Conservation (phyloP, 2,888 invertebrate species). For the Pegoplata infirma region DNA sequence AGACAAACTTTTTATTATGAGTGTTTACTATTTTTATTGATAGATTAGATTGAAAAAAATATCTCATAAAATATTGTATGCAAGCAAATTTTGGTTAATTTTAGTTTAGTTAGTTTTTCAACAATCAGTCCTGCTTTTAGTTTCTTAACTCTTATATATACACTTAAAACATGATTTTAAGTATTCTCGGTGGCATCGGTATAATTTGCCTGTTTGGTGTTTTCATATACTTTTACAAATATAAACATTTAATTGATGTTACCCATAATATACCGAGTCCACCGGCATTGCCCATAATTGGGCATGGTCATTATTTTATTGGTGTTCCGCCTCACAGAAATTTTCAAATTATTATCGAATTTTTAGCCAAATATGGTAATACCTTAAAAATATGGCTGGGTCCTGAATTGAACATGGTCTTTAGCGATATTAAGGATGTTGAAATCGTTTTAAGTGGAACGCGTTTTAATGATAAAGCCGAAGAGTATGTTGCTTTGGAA, state of each 20-base stretch:
- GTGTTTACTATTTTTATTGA: no score
- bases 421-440: constrained; percentile 70
- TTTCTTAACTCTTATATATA: not conserved
- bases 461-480: constrained; percentile 79
- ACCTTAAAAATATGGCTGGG: constrained; percentile 75
- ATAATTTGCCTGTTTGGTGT: constrained; percentile 14
- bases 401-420: constrained; percentile 72
- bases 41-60: not conserved
- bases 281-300: constrained; percentile 79
- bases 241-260: constrained; percentile 68
- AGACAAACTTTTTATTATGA: no score
- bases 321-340: constrained; percentile 77
- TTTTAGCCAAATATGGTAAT: constrained; percentile 71
- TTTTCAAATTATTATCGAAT: constrained; percentile 71
- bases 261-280: constrained; percentile 71
- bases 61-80: no score
- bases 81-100: not conserved
- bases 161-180: no score
- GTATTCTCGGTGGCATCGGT: constrained; percentile 29
- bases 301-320: constrained; percentile 79
- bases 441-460: constrained; percentile 74
- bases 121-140: not conserved
- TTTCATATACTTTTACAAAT: constrained; percentile 69
- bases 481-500: constrained; percentile 78
- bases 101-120: no score